Evolutionary conservation across 1,140 invertebrate genomes (phyloP), one percentile per base, ranked within the genome.

Genomic region (Brachionus asplanchnoidis): DNA sequence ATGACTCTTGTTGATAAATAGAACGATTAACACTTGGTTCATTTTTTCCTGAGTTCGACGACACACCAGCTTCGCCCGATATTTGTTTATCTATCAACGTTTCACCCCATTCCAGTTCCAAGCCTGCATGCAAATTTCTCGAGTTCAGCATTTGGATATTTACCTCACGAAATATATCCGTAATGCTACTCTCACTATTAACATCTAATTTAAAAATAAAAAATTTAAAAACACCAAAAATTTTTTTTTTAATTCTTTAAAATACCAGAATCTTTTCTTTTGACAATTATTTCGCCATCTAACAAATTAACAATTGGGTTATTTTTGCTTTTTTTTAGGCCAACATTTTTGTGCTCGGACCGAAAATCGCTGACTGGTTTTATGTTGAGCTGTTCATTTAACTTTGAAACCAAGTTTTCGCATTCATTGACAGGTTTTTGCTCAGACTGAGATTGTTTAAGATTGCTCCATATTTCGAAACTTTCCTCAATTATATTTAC

Each of bases 221-320:
- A 14, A 32, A 73, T 23, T 73, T 42, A 23, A 73, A 73, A 42
- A n/a, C n/a, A n/a, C n/a, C n/a, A n/a, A 23, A 42, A 85, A 88
- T 89, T 14, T 85, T 85, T 85, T 88, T 88, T 70, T 88, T 88
- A 14, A 14, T 40, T 36, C 32, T 20, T 68, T 84, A 17, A 60
- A 60, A 84, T 87, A 89, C 90, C 90, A 86, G 90, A 88, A 86
- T 90, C 88, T 1, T 87, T 86, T 6, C 90, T 89, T 85, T 91
- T 90, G 50, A 89, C 90, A 78, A 87, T 86, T 84, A 89, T 89
- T 84, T 90, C 89, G 5, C 91, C 91, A 88, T 91, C 91, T 86
- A 91, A 91, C 65, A 91, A 86, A 85, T 90, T 88, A 8, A 90
- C 87, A 86, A 91, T 90, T 11, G 90, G 90, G 86, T 91, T 91